phyloP scores from a whole-genome alignment of 2,113 vertebrate species.

The Onychostruthus taczanowskii region DNA sequence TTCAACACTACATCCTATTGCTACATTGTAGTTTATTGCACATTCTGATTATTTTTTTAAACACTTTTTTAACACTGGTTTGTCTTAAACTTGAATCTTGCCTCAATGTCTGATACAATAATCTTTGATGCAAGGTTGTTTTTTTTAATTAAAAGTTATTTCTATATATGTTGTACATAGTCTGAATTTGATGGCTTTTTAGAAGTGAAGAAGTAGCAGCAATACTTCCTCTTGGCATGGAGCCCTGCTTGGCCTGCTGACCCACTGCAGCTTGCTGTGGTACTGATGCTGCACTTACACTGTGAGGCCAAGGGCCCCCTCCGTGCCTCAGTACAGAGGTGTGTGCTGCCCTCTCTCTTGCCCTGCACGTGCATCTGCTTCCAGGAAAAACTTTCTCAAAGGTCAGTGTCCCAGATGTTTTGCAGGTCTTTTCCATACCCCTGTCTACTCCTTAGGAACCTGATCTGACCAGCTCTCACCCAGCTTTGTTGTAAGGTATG shows the following conservation, averaged over 20 bases:
- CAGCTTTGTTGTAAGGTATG: neutral
- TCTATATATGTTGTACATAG: slow-evolving; percentile 64
- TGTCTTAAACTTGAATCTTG: slow-evolving; percentile 77
- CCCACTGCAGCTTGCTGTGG: neutral
- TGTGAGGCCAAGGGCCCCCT: neutral
- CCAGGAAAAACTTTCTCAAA: neutral
- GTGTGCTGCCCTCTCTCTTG: neutral
- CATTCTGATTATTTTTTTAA: slow-evolving; percentile 72
- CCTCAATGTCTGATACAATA: slow-evolving; percentile 70
- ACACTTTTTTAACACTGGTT: slow-evolving; percentile 70
- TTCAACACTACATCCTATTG: slow-evolving; percentile 73
- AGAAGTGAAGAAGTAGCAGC: neutral
- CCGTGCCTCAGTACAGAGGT: neutral
- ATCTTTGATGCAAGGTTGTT: slow-evolving; percentile 71
- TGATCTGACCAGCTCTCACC: neutral
- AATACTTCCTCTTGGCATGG: neutral
- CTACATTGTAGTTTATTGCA: slow-evolving; percentile 75
- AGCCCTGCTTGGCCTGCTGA: neutral
- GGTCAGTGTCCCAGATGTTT: neutral
- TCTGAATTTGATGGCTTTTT: slow-evolving; percentile 51
- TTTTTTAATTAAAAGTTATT: slow-evolving; percentile 81
- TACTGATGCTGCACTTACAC: neutral
- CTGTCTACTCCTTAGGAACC: neutral
- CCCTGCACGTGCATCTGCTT: neutral
- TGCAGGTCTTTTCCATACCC: neutral